Evolutionary conservation across 2,888 invertebrate genomes (phyloP), one percentile per base, ranked within the genome.

Genomic region (Pristionchus maxplancki): DNA sequence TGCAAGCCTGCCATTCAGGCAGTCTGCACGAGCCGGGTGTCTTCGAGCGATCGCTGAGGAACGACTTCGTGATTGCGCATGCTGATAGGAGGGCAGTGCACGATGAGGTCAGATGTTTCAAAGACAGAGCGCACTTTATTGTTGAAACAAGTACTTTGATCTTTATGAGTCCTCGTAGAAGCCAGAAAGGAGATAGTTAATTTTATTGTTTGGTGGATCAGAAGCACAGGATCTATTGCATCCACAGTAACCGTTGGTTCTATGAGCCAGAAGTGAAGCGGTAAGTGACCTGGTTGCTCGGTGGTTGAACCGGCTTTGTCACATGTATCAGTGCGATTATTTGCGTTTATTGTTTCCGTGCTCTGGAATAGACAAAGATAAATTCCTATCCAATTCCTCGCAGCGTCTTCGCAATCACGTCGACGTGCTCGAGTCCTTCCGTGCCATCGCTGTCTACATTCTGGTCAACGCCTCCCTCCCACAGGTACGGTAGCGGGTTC

Each of bases 31-130:
- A 88, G 44, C 92, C 92, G n/a, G 92, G 92, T 50, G 67, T 84
- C n/a, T 93, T 71, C 88, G 89, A 89, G 58, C 90, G 90, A 81
- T 91, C 90, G 9, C 82, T 94, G 48, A 91, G 93, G 83, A 91
- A 93, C 48, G 93, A 94, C 40, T 94, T 94, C 87, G 93, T 94
- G 11, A 90, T 94, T 71, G 93, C 92, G 37, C 92, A 92, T 50
- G 89, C 88, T 20, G 92, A 92, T 28, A 88, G 89, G 17, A 28
- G 71, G n/a, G n/a, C 53, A 15, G 84, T 40, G 11, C 44, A 84
- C 13, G 78, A 67, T 74, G n/a, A 71, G 50, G 89, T 87, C 5
- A 86, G 85, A 62, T 11, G 3, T 83, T 44, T 9, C 20, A 6
- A 2, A 62, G 31, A 1, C 20, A 62, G 40, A 20, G 24, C 28